These are phyloP conservation scores for Hydractinia echinata DNA, from an alignment of 30 jellyfish, hydroid and myxozoan genomes.

Conservation along the genomic window DNA sequence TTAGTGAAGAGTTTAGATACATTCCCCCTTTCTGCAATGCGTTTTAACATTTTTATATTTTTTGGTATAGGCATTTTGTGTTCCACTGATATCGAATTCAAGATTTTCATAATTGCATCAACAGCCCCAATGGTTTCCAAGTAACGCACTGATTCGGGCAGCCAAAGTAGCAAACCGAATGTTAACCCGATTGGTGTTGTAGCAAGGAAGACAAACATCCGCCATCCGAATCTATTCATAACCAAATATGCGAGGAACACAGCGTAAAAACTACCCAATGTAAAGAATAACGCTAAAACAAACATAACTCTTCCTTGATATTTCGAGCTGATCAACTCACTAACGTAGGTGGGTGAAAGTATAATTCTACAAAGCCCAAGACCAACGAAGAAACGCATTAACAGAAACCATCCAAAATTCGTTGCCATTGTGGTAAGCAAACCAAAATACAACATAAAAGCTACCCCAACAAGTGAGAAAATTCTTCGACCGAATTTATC, in stretches of 20 bases:
- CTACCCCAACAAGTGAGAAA: background rate
- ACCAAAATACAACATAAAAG: background rate
- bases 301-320: background rate
- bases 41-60: too few relatives aligned
- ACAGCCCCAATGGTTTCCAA: background rate
- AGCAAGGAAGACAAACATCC: background rate
- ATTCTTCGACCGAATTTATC: background rate
- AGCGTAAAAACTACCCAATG: background rate
- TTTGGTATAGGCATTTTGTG: background rate
- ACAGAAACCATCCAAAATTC: background rate
- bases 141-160: conserved; percentile 17
- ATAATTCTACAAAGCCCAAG: background rate
- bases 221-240: background rate
- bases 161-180: background rate
- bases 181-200: background rate
- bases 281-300: background rate
- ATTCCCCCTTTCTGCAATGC: too few relatives aligned
- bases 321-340: background rate
- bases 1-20: background rate
- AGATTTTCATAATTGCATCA: background rate
- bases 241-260: background rate
- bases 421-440: background rate
- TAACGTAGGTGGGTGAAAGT: background rate
- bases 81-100: background rate
- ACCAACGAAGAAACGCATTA: conserved; percentile 4